A percentile compares a stretch with the other conserved stretches of the same genome.
Conservation (phyloP, 2,888 invertebrate genomes). For the Drosophila kanekoi region DNA sequence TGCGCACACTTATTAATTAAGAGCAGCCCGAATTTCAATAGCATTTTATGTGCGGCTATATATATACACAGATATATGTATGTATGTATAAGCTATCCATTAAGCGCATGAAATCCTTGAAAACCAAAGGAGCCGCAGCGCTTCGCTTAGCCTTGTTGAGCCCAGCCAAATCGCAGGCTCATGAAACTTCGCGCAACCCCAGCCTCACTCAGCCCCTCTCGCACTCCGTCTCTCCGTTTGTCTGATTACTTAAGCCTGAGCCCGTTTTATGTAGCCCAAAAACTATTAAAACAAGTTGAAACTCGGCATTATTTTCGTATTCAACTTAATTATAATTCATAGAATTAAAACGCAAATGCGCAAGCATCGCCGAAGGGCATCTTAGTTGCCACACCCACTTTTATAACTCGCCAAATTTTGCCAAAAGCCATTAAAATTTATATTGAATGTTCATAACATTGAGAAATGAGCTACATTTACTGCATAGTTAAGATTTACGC, state of each 20-base stretch:
- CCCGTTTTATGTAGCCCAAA: constrained; percentile 31
- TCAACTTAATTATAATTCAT: constrained; percentile 65
- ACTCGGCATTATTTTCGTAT: constrained; percentile 68
- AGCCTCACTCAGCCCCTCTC: background rate
- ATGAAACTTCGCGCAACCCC: constrained; percentile 54
- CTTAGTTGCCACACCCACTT: constrained; percentile 15
- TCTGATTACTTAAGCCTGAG: constrained; percentile 33
- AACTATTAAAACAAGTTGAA: constrained; percentile 73
- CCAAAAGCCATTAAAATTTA: constrained; percentile 6
- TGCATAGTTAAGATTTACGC: constrained; percentile 1
- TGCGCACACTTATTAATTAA: constrained; percentile 71
- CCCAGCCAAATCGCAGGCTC: constrained; percentile 41
- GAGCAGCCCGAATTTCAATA: constrained; percentile 56
- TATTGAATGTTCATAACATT: constrained; percentile 18
- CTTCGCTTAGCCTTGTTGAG: constrained; percentile 24
- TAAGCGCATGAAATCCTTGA: constrained; percentile 39
- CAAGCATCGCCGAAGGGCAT: constrained; percentile 6
- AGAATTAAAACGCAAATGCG: constrained; percentile 55
- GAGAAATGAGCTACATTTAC: background rate
- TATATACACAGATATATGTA: constrained; percentile 27
- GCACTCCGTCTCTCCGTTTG: background rate
- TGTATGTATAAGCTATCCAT: background rate
- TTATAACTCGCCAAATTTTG: constrained; percentile 5
- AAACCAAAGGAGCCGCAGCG: constrained; percentile 16
- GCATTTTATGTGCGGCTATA: constrained; percentile 68